Evolutionary conservation across 2,888 invertebrate genomes (phyloP).

Genomic region (Notocelia uddmanniana): DNA sequence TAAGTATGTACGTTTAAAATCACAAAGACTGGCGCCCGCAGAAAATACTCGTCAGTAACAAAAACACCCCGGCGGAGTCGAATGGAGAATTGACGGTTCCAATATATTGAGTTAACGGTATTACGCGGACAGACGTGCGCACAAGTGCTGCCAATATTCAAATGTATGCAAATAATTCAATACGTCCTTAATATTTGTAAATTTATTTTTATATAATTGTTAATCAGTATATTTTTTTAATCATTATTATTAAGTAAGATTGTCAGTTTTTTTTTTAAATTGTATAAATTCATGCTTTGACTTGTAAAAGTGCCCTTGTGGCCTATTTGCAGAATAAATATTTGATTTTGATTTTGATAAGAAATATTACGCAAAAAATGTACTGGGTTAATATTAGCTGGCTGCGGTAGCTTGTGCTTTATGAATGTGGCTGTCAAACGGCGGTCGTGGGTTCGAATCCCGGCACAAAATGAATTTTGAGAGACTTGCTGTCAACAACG

Average conservation of each 20-base stretch:
- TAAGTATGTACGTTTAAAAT: not conserved
- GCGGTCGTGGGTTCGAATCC: not conserved
- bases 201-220: no score
- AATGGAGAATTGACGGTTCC: constrained; percentile 13
- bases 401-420: not conserved
- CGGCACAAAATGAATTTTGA: no score
- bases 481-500: no score
- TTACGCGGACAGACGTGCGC: constrained; percentile 13
- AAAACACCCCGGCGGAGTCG: constrained; percentile 11
- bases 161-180: not conserved
- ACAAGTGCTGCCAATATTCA: not conserved
- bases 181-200: no score
- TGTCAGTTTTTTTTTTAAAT: no score
- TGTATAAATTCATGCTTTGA: no score
- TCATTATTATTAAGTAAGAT: no score
- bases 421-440: no score
- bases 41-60: constrained; percentile 3
- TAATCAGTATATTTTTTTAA: no score
- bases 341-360: no score
- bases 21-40: not conserved
- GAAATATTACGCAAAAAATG: not conserved
- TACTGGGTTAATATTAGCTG: not conserved
- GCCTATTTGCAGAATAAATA: no score
- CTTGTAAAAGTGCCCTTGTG: no score
- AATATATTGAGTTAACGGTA: constrained; percentile 20